Evolutionary conservation across 2,888 invertebrate species (phyloP).

Genomic region (Tachina lurida): DNA sequence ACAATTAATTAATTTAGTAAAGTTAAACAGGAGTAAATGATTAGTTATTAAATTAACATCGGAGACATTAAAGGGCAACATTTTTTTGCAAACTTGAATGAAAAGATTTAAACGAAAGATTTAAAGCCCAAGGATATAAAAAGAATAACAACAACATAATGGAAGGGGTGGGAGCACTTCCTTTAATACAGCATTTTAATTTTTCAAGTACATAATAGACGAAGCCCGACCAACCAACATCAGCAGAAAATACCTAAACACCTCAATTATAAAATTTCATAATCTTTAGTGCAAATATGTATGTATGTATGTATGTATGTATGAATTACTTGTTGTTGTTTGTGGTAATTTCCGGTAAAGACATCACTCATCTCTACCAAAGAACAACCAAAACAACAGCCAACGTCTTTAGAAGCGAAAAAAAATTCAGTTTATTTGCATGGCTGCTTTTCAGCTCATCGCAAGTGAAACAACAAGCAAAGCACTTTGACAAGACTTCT

Average conservation of each 20-base stretch:
- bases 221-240: constrained; percentile 6
- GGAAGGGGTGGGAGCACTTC: neutral
- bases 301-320: constrained; percentile 12
- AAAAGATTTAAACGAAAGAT: neutral
- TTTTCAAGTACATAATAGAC: neutral
- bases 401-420: constrained; percentile 44
- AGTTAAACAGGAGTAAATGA: neutral
- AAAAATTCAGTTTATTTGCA: constrained; percentile 70
- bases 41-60: neutral
- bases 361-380: constrained; percentile 39
- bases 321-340: constrained; percentile 50
- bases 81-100: neutral
- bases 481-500: constrained; percentile 57
- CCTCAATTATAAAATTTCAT: constrained; percentile 41
- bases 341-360: constrained; percentile 76
- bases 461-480: constrained; percentile 58
- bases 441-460: constrained; percentile 69
- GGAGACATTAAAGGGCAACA: constrained; percentile 8
- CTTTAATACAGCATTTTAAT: constrained; percentile 5
- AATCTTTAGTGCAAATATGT: constrained; percentile 36
- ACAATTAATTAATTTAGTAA: constrained; percentile 1
- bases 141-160: neutral
- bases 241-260: neutral
- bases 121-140: constrained; percentile 27
- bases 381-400: constrained; percentile 12